Evolutionary conservation across 2,113 vertebrate species (phyloP), one percentile per base, ranked within the genome.

Genomic region (Narcine bancroftii): DNA sequence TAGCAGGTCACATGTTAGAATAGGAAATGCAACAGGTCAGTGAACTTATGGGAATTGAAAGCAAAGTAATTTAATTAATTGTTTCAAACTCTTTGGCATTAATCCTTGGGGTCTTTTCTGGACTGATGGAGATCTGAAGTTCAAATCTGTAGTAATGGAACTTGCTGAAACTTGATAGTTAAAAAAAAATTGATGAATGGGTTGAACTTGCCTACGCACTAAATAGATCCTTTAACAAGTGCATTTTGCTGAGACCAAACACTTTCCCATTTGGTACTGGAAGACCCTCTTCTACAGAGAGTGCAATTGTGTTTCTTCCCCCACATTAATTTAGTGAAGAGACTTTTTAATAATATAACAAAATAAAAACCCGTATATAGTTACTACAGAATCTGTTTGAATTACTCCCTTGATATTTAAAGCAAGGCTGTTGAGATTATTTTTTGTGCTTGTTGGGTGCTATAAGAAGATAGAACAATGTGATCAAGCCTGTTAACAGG

Each of bases 1-100:
- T 53, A 60, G 75, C 92, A 93, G n/a, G 7, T 60, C n/a, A 89
- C 93, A 92, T 36, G 71, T 72, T 13, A 93, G 93, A 93, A 93
- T 45, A 92, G 77, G 92, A 93, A 94, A 29, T 76, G 60, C 39
- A 93, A 50, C 45, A 77, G 39, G 65, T 73, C 93, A 94, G 11
- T 53, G 93, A 69, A 91, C 65, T 33, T 42, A 69, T 69, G 60
- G 89, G 63, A 91, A 71, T 45, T 45, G 36, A 91, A 91, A 91
- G 6, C 60, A 15, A 21, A 29, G 89, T 13, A 42, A 91, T 69
- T 29, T 45, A 39, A 69, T 91, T 71, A 69, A 91, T 69, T 69
- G 89, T 29, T 91, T 91, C 11, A 69, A 91, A 45, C 26, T 91
- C 42, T 69, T 66, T 71, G 36, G 81, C 56, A 36, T 69, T 29